phyloP scores from a whole-genome alignment of 64 coral and sea anemone species.

The Orbicella faveolata region DNA sequence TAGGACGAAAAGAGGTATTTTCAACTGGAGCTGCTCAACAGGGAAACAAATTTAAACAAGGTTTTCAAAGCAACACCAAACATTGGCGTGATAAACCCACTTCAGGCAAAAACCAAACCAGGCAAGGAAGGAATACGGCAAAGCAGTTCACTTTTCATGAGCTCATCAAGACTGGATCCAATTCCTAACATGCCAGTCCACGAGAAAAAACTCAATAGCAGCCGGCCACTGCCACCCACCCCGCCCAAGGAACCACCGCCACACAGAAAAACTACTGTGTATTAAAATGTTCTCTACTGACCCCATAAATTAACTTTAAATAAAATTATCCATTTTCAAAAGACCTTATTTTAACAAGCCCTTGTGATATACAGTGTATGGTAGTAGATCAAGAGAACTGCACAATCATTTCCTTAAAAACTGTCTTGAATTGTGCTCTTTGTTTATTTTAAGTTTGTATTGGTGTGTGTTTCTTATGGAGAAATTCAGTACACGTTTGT shows the following conservation, averaged over 20 bases:
- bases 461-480: no score
- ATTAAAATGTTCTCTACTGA: conserved; percentile 12
- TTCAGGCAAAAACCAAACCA: conserved; percentile 82
- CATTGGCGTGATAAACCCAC: conserved; percentile 91
- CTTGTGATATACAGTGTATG: no score
- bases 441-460: no score
- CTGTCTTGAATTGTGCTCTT: no score
- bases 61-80: conserved; percentile 87
- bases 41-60: conserved; percentile 98
- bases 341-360: no score
- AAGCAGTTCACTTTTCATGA: conserved; percentile 40
- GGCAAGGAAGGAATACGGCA: conserved; percentile 36
- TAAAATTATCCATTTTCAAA: no score
- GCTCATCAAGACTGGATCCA: conserved; percentile 71
- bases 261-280: conserved; percentile 65
- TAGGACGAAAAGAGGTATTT: conserved; percentile 97
- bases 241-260: conserved; percentile 66
- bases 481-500: no score
- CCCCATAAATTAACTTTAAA: not conserved
- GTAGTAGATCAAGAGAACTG: no score
- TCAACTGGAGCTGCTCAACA: conserved; percentile 91
- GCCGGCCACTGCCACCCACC: conserved; percentile 71
- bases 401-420: no score
- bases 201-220: conserved; percentile 73
- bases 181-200: conserved; percentile 78